Evolutionary conservation across 2,797 vertebrate genomes (phyloP).

Genomic region (Epinephelus coioides): DNA sequence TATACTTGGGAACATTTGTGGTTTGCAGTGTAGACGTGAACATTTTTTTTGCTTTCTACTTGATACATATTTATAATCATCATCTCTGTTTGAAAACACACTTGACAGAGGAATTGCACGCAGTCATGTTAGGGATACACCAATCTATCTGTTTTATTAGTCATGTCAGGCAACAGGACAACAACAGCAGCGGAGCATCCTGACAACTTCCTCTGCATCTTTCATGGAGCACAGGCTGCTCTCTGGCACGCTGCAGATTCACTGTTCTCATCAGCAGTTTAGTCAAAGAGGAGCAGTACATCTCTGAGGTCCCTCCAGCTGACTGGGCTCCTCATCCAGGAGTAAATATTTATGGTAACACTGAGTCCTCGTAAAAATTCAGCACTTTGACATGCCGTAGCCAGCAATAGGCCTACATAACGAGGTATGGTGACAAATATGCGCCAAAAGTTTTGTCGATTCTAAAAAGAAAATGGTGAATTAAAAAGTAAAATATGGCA

Average conservation of each 20-base stretch:
- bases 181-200: neutral
- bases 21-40: slow-evolving; percentile 4
- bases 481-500: neutral
- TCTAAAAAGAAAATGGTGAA: neutral
- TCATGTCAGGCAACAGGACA: slow-evolving; percentile 6
- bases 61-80: slow-evolving; percentile 37
- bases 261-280: neutral
- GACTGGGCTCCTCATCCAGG: neutral
- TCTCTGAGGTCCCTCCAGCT: neutral
- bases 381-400: too few species aligned
- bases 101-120: slow-evolving; percentile 1
- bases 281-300: neutral
- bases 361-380: too few species aligned
- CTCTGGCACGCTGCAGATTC: neutral
- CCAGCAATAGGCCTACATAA: neutral
- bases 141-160: neutral
- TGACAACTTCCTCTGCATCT: neutral
- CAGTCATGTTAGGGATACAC: neutral
- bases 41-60: neutral
- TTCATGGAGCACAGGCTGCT: neutral
- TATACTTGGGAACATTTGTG: neutral
- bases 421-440: neutral
- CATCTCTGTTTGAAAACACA: slow-evolving; percentile 19
- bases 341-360: slow-evolving; percentile 18
- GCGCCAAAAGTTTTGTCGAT: neutral